Base-by-base conservation (phyloP, 2,113 vertebrate genomes). In the Catharus fuscescens region DNA sequence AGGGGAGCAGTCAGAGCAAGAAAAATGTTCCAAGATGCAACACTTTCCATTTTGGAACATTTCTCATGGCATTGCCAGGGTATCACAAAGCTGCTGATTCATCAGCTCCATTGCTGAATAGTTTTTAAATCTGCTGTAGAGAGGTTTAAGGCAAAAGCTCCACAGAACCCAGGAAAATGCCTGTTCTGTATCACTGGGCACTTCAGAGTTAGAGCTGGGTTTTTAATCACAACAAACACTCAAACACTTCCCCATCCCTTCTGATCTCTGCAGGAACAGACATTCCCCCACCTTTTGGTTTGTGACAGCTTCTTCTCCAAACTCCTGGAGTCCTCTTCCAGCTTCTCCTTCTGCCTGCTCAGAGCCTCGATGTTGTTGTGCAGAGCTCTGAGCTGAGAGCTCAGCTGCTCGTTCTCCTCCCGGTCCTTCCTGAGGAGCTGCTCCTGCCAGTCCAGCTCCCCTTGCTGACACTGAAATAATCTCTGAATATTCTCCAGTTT, bases 221-320 rank as follows among this genome's bases (percentile, higher is more conserved):
- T 69, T 57, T 73, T 50, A 24, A 73, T 14, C 18, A 31, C 1
- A 14, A 50, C 19, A 65, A 23, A 44, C 31, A 61, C 24, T 76
- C 61, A 31, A 69, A 57, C 64, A 50, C 14, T 70, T 71, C 38
- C 42, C 76, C 70, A 89, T 31, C 64, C 31, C 56, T 89, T 54
- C 36, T 76, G 70, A 86, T 52, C 32, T 60, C 12, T 31, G 57
- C 62, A 74, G 32, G 32, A 56, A 36, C 17, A 69, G 8, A 8
- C 4, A 57, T 12, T 6, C 26, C 57, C 93, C 80, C 77, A 99
- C 98, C 97, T 98, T 92, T 96, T 98, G 32, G 96, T 94, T 62
- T 98, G 98, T 52, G 91, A 90, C 67, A 98, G 57, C 61, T 96
- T 98, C 66, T 95, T 94, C 85, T 98, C 98, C 96, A 98, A 70